phyloP scores from a whole-genome alignment of 2,113 vertebrate genomes.

The Hippocampus mohnikei region DNA sequence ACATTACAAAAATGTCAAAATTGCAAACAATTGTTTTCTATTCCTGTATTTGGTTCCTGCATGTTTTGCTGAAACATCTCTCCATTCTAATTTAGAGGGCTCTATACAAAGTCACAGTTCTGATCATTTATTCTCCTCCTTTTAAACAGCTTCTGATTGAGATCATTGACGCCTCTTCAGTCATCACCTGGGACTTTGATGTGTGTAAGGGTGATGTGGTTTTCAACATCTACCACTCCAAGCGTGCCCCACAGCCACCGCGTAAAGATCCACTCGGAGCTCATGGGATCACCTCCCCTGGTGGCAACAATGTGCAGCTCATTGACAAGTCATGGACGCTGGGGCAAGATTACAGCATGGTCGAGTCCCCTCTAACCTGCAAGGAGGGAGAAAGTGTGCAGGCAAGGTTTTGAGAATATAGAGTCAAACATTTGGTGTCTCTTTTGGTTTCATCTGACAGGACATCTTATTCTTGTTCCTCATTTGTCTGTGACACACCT shows the following conservation, averaged over 20 bases:
- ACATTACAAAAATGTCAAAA: neutral
- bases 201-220: constrained; percentile 94
- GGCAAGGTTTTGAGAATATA: constrained; percentile 63
- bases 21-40: neutral
- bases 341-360: constrained; percentile 92
- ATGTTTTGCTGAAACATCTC: neutral
- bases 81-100: neutral
- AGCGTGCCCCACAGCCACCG: constrained; percentile 83
- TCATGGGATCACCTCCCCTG: constrained; percentile 86
- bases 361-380: constrained; percentile 89
- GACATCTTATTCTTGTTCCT: neutral
- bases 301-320: constrained; percentile 90
- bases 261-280: constrained; percentile 86
- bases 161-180: constrained; percentile 90
- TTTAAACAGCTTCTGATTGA: constrained; percentile 82
- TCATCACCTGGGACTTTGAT: constrained; percentile 98
- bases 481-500: neutral
- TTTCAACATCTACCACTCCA: constrained; percentile 96
- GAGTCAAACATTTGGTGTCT: no score
- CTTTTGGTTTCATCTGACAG: no score
- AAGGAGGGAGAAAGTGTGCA: constrained; percentile 94
- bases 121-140: neutral
- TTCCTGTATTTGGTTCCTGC: neutral
- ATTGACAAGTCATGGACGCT: constrained; percentile 90
- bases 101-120: neutral